phyloP scores from a whole-genome alignment of 2,888 invertebrate genomes.

The Sphaerophoria rueppellii region DNA sequence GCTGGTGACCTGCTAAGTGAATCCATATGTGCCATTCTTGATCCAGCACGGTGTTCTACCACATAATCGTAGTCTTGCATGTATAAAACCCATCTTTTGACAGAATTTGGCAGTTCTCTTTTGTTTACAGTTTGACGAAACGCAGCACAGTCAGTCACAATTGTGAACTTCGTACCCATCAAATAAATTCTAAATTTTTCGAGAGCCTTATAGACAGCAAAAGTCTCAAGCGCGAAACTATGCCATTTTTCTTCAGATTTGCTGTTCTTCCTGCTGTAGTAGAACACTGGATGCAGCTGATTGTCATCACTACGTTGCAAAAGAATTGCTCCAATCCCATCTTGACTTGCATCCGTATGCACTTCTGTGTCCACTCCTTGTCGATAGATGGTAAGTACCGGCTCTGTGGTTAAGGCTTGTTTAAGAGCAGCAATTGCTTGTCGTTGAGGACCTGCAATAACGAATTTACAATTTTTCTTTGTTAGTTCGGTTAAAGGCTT shows the following conservation, averaged over 20 bases:
- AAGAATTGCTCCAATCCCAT: not conserved
- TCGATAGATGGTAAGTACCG: not conserved
- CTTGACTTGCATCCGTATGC: constrained; percentile 4
- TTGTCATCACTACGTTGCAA: not conserved
- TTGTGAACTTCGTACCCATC: not conserved
- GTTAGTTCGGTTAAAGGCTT: too few relatives aligned
- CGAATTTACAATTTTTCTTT: constrained; percentile 2
- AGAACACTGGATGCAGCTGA: not conserved
- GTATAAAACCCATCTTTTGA: constrained; percentile 1
- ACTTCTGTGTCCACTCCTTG: not conserved
- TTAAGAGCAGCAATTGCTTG: not conserved
- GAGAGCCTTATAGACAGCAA: not conserved
- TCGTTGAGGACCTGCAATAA: not conserved
- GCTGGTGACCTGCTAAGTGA: not conserved
- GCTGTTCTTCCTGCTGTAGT: not conserved
- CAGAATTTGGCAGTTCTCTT: not conserved
- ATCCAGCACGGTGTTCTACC: not conserved
- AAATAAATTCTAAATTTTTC: not conserved
- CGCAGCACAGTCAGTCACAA: constrained; percentile 2
- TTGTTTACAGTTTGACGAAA: not conserved
- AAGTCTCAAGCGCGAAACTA: not conserved
- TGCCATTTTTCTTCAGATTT: not conserved
- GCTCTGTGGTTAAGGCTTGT: not conserved
- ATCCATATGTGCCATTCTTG: not conserved
- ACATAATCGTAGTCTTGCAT: not conserved